A percentile compares a stretch with the other conserved stretches of the same genome.
Evolutionary conservation across 2,797 vertebrate genomes (phyloP).

Genomic region (Lutjanus argentimaculatus): DNA sequence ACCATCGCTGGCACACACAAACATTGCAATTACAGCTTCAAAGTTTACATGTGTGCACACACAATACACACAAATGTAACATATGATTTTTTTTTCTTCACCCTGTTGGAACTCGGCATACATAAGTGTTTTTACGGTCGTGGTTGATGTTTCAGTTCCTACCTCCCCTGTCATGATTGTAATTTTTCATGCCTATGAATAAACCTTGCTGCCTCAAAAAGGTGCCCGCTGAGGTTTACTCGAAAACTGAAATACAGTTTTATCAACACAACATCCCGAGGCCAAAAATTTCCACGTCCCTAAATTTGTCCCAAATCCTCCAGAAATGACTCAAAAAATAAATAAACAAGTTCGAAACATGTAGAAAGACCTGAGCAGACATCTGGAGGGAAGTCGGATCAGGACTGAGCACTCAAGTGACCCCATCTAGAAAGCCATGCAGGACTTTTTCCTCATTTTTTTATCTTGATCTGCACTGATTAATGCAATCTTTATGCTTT

Average conservation of each 20-base stretch:
- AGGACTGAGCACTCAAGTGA: conserved; percentile 40
- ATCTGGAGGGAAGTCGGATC: conserved; percentile 30
- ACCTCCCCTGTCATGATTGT: conserved; percentile 67
- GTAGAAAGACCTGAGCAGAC: conserved; percentile 15
- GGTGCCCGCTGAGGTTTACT: conserved; percentile 77
- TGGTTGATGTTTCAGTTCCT: conserved; percentile 61
- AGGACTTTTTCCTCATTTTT: conserved; percentile 14
- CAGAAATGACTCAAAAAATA: conserved; percentile 66
- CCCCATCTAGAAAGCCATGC: conserved; percentile 1
- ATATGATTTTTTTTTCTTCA: conserved; percentile 38
- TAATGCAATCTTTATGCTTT: conserved; percentile 47
- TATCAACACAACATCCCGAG: conserved; percentile 76
- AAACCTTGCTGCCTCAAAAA: conserved; percentile 67
- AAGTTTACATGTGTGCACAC: conserved; percentile 52
- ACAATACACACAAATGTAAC: conserved; percentile 41
- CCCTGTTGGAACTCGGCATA: conserved; percentile 46
- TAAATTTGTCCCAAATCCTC: conserved; percentile 68
- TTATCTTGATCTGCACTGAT: conserved; percentile 23
- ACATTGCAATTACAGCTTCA: conserved; percentile 80
- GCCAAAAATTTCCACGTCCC: conserved; percentile 60
- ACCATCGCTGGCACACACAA: conserved; percentile 72
- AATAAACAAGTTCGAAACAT: conserved; percentile 72
- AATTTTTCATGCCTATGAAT: conserved; percentile 81
- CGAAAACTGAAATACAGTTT: conserved; percentile 78
- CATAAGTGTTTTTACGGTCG: conserved; percentile 48